Evolutionary conservation across 1,140 invertebrate species (phyloP), one percentile per base, ranked within the genome.

Genomic region (Ceratitis capitata): DNA sequence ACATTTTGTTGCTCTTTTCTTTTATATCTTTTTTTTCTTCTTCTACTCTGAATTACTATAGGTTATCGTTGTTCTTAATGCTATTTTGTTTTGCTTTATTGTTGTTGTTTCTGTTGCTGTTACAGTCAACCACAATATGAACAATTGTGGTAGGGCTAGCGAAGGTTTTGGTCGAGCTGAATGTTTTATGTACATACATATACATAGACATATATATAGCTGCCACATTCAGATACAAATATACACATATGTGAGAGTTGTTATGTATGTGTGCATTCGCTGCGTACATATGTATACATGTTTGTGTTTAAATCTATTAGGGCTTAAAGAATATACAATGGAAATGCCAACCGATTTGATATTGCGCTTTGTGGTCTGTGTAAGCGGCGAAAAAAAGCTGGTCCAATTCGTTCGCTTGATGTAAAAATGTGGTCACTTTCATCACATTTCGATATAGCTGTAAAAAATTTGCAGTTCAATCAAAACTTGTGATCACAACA

Each of bases 41-140:
- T 6, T 2, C 23, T 61, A 7, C 32, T 35, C 35, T 64, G n/a
- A n/a, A 16, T 32, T 3, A 6, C n/a, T 45, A 45, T 14, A 26
- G 9, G 69, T 78, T 47, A 16, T 45, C 45, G 69, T 42, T 78
- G 64, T 42, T 74, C 35, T 39, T 42, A 64, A 23, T 64, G 32
- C n/a, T 74, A 39, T 74, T 74, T 39, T n/a, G n/a, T 39, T 74
- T 42, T 35, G 29, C 35, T 42, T 23, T n/a, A n/a, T n/a, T n/a
- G n/a, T n/a, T n/a, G n/a, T n/a, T n/a, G n/a, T n/a, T n/a, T n/a
- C n/a, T n/a, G n/a, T n/a, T 47, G n/a, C 45, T 49, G 35, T 19
- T 47, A 51, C 47, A 51, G 42, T 45, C 47, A 53, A 83, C 82
- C 82, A 19, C 82, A 51, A 32, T 35, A 83, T 83, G 82, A 49